Evolutionary conservation across 2,113 vertebrate genomes (phyloP).

Genomic region (Notarius quadriscutis): DNA sequence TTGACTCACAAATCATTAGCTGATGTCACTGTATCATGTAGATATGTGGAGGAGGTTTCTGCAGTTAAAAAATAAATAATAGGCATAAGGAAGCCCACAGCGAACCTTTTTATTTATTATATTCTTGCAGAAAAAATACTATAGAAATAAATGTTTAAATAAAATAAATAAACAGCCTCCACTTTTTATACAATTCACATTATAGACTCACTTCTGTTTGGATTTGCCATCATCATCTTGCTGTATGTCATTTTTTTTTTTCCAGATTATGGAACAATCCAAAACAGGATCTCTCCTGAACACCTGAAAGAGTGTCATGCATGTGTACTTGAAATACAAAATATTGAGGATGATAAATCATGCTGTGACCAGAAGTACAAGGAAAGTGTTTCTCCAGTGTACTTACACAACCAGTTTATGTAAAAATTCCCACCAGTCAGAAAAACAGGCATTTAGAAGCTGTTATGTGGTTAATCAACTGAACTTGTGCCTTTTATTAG

Average conservation of each 20-base stretch:
- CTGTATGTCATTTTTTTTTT: conserved; percentile 52
- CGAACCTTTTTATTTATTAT: background rate
- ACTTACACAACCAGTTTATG: background rate
- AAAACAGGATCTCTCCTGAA: conserved; percentile 56
- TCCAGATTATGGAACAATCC: conserved; percentile 65
- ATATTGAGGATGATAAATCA: too few relatives aligned
- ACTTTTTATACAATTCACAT: background rate
- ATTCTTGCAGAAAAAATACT: conserved; percentile 20
- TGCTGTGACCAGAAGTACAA: too few relatives aligned
- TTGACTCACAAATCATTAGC: conserved; percentile 65
- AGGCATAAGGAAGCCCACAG: background rate
- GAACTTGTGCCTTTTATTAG: background rate
- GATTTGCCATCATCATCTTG: background rate
- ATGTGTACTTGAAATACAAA: background rate
- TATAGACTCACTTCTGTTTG: background rate
- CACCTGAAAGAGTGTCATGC: background rate
- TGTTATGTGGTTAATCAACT: background rate
- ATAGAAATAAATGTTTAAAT: background rate
- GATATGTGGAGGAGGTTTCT: conserved; percentile 48
- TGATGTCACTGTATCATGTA: conserved; percentile 57
- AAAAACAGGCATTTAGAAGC: background rate
- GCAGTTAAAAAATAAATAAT: conserved; percentile 32
- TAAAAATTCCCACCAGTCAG: background rate
- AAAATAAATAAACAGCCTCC: background rate
- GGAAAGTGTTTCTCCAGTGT: background rate